phyloP scores from a whole-genome alignment of 2,113 vertebrate species.

The Orycteropus afer region DNA sequence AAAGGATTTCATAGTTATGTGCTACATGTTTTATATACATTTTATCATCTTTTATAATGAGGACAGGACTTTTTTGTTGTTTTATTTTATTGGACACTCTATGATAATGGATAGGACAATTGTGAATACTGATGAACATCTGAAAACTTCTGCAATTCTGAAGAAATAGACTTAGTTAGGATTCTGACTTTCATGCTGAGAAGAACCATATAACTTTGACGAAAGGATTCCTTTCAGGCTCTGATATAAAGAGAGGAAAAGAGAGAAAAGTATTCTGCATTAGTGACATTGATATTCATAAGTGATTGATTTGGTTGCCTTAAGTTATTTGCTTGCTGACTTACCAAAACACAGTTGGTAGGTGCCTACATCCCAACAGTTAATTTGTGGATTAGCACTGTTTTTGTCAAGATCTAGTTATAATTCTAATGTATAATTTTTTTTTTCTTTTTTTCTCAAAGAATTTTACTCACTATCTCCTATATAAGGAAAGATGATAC shows the following conservation, averaged over 20 bases:
- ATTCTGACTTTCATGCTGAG: constrained; percentile 44
- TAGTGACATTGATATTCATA: constrained; percentile 56
- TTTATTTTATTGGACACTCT: background rate
- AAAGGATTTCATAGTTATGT: background rate
- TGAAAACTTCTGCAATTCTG: background rate
- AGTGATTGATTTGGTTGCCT: background rate
- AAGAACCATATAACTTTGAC: constrained; percentile 49
- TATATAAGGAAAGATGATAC: background rate
- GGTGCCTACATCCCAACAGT: background rate
- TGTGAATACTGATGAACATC: background rate
- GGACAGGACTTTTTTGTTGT: background rate
- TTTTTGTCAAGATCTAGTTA: background rate
- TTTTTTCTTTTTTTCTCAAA: background rate
- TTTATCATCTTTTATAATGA: background rate
- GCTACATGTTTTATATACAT: background rate
- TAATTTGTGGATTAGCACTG: background rate
- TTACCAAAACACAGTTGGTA: background rate
- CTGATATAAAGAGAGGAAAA: constrained; percentile 24
- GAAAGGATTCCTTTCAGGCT: background rate
- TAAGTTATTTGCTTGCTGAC: background rate
- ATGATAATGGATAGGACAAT: background rate
- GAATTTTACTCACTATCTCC: background rate
- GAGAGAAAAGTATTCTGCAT: background rate
- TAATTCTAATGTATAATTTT: background rate
- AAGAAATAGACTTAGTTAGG: constrained; percentile 41